Percentiles rank a stretch among this genome's conserved stretches.
Conservation (phyloP, 2,888 invertebrate species). For the Xestia rhomboidea region DNA sequence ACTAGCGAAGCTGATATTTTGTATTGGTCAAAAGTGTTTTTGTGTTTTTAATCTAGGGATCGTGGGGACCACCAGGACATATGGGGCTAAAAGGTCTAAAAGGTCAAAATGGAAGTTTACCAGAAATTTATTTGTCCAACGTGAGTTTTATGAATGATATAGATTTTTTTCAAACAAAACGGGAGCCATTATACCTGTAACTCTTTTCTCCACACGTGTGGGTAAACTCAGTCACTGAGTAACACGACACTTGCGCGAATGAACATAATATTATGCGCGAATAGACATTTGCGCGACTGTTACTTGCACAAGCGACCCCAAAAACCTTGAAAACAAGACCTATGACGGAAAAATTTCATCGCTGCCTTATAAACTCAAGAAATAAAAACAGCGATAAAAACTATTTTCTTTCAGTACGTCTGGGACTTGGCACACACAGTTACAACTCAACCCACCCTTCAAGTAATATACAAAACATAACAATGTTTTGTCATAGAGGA, state of each 20-base stretch:
- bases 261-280: background rate
- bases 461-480: too few relatives aligned
- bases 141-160: conserved; percentile 3
- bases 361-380: too few relatives aligned
- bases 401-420: too few relatives aligned
- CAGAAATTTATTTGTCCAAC: background rate
- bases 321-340: too few relatives aligned
- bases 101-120: background rate
- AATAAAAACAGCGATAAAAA: too few relatives aligned
- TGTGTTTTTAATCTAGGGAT: conserved; percentile 1
- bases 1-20: too few relatives aligned
- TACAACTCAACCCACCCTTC: too few relatives aligned
- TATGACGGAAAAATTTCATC: too few relatives aligned
- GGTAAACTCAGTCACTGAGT: background rate
- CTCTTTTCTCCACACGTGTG: background rate
- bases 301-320: background rate
- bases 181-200: background rate
- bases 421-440: background rate
- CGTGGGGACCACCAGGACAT: background rate
- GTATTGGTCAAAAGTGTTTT: background rate
- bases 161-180: background rate
- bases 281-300: background rate
- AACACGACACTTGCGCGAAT: background rate
- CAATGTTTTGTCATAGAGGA: too few relatives aligned
- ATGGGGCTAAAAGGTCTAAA: conserved; percentile 3